Conservation (phyloP, 2,113 vertebrate genomes). For the Monopterus albus region DNA sequence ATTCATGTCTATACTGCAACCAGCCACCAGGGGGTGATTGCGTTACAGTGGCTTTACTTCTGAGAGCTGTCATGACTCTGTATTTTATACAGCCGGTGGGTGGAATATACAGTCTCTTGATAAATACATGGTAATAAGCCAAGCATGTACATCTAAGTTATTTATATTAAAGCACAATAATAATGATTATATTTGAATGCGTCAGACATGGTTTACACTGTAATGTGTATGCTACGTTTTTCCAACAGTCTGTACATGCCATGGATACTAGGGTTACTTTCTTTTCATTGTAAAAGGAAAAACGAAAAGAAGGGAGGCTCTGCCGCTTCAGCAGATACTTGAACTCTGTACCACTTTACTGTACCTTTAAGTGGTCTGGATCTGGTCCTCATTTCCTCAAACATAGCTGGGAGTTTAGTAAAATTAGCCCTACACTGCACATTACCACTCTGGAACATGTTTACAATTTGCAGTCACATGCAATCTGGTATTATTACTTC, state of each 20-base stretch:
- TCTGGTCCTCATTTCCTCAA: conserved; percentile 65
- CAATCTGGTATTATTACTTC: conserved; percentile 66
- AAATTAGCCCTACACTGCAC: conserved; percentile 59
- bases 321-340: not conserved
- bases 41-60: too few relatives aligned
- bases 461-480: conserved; percentile 75
- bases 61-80: too few relatives aligned
- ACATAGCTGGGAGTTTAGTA: conserved; percentile 49
- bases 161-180: not conserved
- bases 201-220: not conserved
- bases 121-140: not conserved
- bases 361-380: conserved; percentile 31
- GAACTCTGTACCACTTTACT: conserved; percentile 1
- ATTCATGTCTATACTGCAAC: too few relatives aligned
- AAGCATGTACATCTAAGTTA: not conserved
- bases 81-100: too few relatives aligned
- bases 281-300: not conserved
- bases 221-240: not conserved
- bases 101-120: not conserved
- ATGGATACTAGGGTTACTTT: not conserved
- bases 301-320: not conserved
- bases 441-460: conserved; percentile 58
- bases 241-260: too few relatives aligned
- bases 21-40: too few relatives aligned
- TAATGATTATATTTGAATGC: not conserved